These are phyloP conservation scores for Caiman crocodilus DNA, from an alignment of 2,797 vertebrate genomes.

Conservation along the genomic window DNA sequence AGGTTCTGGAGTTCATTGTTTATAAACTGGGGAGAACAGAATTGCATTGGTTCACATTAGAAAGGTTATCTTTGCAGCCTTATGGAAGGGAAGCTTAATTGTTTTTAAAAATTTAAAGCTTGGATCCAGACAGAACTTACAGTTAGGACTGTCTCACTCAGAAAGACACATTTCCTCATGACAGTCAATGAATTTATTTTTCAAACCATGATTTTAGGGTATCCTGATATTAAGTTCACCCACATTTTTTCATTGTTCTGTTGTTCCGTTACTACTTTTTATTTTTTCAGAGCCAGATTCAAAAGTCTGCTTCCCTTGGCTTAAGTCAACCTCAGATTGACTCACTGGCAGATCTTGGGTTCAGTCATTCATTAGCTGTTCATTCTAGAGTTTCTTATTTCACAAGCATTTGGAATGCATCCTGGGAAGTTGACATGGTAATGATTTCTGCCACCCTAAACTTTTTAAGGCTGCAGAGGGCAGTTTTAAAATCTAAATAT, in stretches of 20 bases:
- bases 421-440: background rate
- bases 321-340: background rate
- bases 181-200: background rate
- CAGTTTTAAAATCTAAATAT: background rate
- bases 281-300: background rate
- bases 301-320: background rate
- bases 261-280: background rate
- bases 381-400: background rate
- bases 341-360: background rate
- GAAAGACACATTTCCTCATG: background rate
- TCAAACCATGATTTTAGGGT: background rate
- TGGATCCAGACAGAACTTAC: background rate
- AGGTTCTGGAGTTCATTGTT: background rate
- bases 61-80: background rate
- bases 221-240: background rate
- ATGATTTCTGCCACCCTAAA: background rate
- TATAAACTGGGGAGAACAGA: background rate
- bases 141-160: background rate
- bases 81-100: background rate
- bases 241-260: background rate
- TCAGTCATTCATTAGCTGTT: background rate
- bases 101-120: fast-evolving
- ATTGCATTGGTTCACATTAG: background rate
- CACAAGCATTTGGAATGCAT: background rate
- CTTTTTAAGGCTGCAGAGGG: background rate